Percentiles rank a stretch among this genome's conserved stretches.
Evolutionary conservation across 2,113 vertebrate species (phyloP).

Genomic region (Cranoglanis bouderius): DNA sequence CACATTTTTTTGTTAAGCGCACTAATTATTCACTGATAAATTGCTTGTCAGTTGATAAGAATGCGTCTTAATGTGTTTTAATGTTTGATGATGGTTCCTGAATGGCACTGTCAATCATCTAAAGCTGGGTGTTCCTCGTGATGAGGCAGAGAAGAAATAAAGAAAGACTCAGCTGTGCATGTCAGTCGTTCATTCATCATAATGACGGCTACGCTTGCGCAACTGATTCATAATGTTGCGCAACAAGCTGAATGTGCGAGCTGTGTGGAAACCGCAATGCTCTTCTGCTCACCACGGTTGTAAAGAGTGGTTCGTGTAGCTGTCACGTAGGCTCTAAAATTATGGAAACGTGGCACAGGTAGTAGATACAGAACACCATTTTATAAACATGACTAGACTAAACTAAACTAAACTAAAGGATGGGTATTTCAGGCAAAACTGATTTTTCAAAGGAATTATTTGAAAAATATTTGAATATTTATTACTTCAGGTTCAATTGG

Average conservation of each 20-base stretch:
- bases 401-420: not conserved
- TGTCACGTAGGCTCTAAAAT: too few relatives aligned
- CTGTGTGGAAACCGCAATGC: not conserved
- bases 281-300: not conserved
- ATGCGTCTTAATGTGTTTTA: not conserved
- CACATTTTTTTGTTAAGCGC: not conserved
- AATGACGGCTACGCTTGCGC: not conserved
- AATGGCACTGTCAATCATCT: constrained; percentile 9
- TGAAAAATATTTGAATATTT: not conserved
- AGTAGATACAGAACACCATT: too few relatives aligned
- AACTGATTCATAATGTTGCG: not conserved
- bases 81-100: not conserved
- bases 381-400: not conserved
- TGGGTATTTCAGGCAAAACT: not conserved
- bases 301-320: too few relatives aligned
- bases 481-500: not conserved
- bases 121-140: constrained; percentile 23
- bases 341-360: too few relatives aligned
- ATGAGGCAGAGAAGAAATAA: constrained; percentile 1
- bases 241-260: not conserved
- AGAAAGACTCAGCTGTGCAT: not conserved
- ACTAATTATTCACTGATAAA: not conserved
- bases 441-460: not conserved
- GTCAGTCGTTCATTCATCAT: not conserved
- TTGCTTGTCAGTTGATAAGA: not conserved